Percentiles rank a stretch among this genome's conserved stretches.
Evolutionary conservation across 2,888 invertebrate species (phyloP).

Genomic region (Dryocosmus kuriphilus): DNA sequence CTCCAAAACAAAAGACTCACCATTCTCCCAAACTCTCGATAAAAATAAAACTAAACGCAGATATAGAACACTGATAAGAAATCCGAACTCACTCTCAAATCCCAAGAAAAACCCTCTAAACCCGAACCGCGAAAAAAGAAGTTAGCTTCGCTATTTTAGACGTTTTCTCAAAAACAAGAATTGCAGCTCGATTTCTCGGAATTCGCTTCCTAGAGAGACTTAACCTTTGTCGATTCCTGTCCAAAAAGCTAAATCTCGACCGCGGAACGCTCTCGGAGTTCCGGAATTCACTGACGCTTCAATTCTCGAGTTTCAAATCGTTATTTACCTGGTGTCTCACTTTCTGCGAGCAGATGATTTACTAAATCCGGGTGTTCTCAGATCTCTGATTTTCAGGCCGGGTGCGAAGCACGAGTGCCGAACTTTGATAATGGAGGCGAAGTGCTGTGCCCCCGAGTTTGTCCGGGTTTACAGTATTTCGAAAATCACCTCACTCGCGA

Average conservation of each 20-base stretch:
- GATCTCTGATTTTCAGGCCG: conserved; percentile 32
- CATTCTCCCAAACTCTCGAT: background rate
- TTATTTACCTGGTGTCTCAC: conserved; percentile 36
- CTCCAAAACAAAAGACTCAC: background rate
- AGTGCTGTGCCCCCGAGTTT: conserved; percentile 5
- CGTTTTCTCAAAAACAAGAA: background rate
- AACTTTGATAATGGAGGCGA: conserved; percentile 39
- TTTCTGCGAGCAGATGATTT: conserved; percentile 26
- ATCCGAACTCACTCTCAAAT: background rate
- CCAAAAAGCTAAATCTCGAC: conserved; percentile 13
- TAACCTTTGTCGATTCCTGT: conserved; percentile 29
- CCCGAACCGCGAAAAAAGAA: background rate
- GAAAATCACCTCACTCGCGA: background rate
- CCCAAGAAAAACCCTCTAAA: background rate
- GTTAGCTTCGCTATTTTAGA: background rate
- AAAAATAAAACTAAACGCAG: background rate
- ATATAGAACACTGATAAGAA: conserved; percentile 4
- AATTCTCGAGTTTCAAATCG: no score
- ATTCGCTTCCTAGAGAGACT: background rate
- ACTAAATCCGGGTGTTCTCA: conserved; percentile 6
- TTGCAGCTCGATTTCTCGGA: conserved; percentile 6
- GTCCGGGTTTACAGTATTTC: conserved; percentile 13
- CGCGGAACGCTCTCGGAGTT: no score
- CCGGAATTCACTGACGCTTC: background rate
- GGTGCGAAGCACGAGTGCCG: conserved; percentile 38